phyloP scores from a whole-genome alignment of 2,888 invertebrate genomes.

The Himalopsyche tibetana region DNA sequence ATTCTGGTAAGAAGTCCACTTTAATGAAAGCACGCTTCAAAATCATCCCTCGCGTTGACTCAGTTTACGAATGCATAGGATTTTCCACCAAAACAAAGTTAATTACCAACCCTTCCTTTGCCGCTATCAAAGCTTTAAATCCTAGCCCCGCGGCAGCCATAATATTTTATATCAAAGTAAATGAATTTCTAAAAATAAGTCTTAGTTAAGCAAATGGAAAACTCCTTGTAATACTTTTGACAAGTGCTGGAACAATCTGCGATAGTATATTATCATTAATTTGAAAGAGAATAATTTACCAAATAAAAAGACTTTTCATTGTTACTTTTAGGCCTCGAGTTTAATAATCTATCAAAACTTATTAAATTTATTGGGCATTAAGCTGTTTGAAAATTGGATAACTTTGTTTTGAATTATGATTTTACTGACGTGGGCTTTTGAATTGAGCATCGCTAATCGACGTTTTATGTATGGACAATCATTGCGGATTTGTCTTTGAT shows the following conservation, averaged over 20 bases:
- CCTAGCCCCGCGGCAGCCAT: neutral
- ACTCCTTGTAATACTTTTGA: neutral
- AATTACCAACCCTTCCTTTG: constrained; percentile 44
- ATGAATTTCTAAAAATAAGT: constrained; percentile 51
- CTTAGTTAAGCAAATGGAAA: neutral
- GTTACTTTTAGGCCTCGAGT: too few relatives aligned
- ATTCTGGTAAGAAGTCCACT: neutral
- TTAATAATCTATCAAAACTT: too few relatives aligned
- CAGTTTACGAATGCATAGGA: constrained; percentile 52
- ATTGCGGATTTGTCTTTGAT: too few relatives aligned
- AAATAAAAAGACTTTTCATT: too few relatives aligned
- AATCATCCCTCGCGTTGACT: constrained; percentile 1
- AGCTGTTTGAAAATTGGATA: too few relatives aligned
- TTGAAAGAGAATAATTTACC: too few relatives aligned
- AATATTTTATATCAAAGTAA: constrained; percentile 42
- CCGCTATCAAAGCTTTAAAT: neutral
- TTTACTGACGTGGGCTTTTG: too few relatives aligned
- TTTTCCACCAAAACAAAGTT: constrained; percentile 45
- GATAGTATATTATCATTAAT: neutral
- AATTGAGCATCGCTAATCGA: too few relatives aligned
- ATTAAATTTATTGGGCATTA: too few relatives aligned
- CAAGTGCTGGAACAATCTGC: constrained; percentile 3
- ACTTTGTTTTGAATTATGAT: too few relatives aligned
- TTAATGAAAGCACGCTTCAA: constrained; percentile 50
- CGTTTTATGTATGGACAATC: too few relatives aligned